These are phyloP conservation scores for Muschampia plurimacula DNA, from an alignment of 2,888 invertebrate genomes.

Conservation along the genomic window DNA sequence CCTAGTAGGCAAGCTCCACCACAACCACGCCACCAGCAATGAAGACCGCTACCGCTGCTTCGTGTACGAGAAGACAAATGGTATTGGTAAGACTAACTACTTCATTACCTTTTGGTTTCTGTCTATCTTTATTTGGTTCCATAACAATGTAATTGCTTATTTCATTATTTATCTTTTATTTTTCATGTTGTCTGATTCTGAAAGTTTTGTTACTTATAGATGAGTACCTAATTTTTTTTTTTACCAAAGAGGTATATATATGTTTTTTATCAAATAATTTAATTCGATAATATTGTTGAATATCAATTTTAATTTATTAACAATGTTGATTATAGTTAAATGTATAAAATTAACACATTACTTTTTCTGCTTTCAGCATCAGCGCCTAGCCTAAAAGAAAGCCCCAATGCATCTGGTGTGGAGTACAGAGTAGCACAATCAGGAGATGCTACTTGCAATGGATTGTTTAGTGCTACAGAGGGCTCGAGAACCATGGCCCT, in stretches of 20 bases:
- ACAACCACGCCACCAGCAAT: constrained; percentile 95
- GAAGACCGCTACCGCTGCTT: constrained; percentile 98
- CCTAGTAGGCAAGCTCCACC: constrained; percentile 95
- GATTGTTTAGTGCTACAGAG: constrained; percentile 95
- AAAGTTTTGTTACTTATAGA: not conserved
- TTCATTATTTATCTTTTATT: not conserved
- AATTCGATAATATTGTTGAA: not conserved
- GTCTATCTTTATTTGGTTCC: not conserved
- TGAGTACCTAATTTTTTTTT: too few relatives aligned
- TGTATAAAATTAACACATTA: too few relatives aligned
- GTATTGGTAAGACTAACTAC: constrained; percentile 77
- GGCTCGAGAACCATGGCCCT: constrained; percentile 94
- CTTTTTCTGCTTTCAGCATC: constrained; percentile 53
- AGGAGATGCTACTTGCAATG: constrained; percentile 97
- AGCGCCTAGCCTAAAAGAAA: constrained; percentile 65
- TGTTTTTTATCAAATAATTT: not conserved
- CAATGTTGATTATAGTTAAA: too few relatives aligned
- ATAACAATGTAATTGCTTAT: not conserved
- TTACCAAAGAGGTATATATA: too few relatives aligned
- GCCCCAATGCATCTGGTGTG: constrained; percentile 79
- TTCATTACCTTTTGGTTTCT: constrained; percentile 44
- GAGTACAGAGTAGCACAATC: constrained; percentile 95
- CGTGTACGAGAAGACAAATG: constrained; percentile 94
- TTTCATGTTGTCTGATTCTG: not conserved
- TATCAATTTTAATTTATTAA: too few relatives aligned